Base-by-base conservation (phyloP, 2,888 invertebrate species). In the Pollenia labialis region DNA sequence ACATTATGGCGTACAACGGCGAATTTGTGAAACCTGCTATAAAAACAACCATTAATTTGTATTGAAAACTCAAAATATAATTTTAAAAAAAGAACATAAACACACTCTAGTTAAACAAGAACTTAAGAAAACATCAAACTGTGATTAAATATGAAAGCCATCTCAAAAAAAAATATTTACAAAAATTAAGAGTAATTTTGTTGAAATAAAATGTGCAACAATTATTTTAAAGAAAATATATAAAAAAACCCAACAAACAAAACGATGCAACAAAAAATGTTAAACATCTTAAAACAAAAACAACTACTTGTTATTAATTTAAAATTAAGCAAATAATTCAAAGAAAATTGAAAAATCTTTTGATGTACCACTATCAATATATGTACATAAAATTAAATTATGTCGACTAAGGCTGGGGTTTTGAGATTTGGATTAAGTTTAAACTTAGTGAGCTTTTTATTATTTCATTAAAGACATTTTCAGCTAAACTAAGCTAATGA, bases 61-160 rank as follows among this genome's bases (percentile, higher is more conserved):
- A 86, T 88, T 84, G 72, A 85, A 75, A 80, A 81, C 81, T 71
- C 72, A 71, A 80, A 81, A 80, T 12, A 58, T 32, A 80, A 58
- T 46, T 40, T 56, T 40, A 62, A 81, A 62, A 56, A 81, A 42
- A 60, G 68, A 69, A 75, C 68, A 52, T 42, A 75, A 69, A 80
- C 69, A 81, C 72, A 82, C 79, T 32, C 32, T 82, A 83, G 72
- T 85, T 85, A 60, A 82, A 85, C 81, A 88, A 81, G 58, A 84
- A 80, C 76, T 77, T 83, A 86, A 72, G 68, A 87, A 88, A 84
- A 86, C 87, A 88, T 88, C 85, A 85, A 88, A 87, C 89, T 89
- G 88, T 89, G 89, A 89, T 89, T 89, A 77, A 86, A 81, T 72
- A 88, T 86, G 85, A 88, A 89, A 88, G 89, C 89, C 89, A 89